phyloP scores from a whole-genome alignment of 2,888 invertebrate genomes.

The Leucophenga montana region DNA sequence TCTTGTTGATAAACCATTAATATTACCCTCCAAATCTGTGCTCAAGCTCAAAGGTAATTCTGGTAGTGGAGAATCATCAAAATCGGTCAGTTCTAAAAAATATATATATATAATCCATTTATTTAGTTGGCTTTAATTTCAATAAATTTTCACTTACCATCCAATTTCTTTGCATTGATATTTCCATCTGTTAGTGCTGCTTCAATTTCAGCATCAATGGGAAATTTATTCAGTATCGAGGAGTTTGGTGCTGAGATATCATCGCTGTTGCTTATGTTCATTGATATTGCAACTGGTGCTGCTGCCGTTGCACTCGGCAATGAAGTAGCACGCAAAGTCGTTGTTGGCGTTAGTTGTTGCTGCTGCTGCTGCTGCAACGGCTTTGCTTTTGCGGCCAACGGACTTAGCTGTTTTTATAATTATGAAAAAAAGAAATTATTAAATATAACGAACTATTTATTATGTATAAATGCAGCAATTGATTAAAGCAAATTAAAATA shows the following conservation, averaged over 20 bases:
- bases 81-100: constrained; percentile 59
- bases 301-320: constrained; percentile 33
- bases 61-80: constrained; percentile 64
- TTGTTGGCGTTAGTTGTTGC: constrained; percentile 51
- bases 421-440: constrained; percentile 30
- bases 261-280: neutral
- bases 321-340: constrained; percentile 39
- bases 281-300: constrained; percentile 31
- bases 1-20: too few species aligned
- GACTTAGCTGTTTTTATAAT: constrained; percentile 58
- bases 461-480: constrained; percentile 31
- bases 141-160: constrained; percentile 31
- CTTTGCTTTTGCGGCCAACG: constrained; percentile 56
- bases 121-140: neutral
- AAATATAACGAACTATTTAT: constrained; percentile 15
- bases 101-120: constrained; percentile 5
- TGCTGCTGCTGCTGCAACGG: constrained; percentile 35
- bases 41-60: constrained; percentile 51
- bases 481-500: too few species aligned
- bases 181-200: neutral
- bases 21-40: constrained; percentile 55
- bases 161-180: constrained; percentile 39
- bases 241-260: constrained; percentile 5
- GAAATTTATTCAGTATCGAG: constrained; percentile 37
- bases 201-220: constrained; percentile 40